phyloP scores from a whole-genome alignment of 2,113 vertebrate species.

The Thomomys bottae region DNA sequence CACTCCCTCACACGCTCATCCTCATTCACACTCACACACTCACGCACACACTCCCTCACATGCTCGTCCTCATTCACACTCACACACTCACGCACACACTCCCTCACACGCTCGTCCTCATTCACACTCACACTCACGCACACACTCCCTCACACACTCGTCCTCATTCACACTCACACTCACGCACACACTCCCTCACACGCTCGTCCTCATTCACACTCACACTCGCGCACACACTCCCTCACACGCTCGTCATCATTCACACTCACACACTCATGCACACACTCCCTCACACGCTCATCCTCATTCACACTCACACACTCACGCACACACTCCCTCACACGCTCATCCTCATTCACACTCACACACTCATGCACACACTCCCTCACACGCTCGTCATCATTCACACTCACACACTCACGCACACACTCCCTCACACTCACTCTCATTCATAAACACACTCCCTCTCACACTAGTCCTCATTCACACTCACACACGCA shows the following conservation, averaged over 20 bases:
- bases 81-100: rapidly evolving
- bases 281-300: rapidly evolving
- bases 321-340: rapidly evolving
- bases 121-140: rapidly evolving
- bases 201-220: neutral
- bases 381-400: neutral
- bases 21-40: too few relatives aligned
- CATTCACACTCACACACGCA: too few relatives aligned
- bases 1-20: neutral
- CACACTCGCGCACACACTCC: rapidly evolving
- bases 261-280: too few relatives aligned
- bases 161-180: too few relatives aligned
- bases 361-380: rapidly evolving
- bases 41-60: rapidly evolving
- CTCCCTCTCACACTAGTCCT: neutral
- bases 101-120: neutral
- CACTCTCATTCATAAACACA: too few relatives aligned
- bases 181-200: rapidly evolving
- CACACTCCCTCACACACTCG: rapidly evolving
- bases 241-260: neutral
- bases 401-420: too few relatives aligned
- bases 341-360: neutral
- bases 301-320: too few relatives aligned
- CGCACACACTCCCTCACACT: rapidly evolving
- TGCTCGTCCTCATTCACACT: neutral